A percentile compares a stretch with the other conserved stretches of the same genome.
phyloP scores from a whole-genome alignment of 2,113 vertebrate genomes.

The Platichthys flesus region DNA sequence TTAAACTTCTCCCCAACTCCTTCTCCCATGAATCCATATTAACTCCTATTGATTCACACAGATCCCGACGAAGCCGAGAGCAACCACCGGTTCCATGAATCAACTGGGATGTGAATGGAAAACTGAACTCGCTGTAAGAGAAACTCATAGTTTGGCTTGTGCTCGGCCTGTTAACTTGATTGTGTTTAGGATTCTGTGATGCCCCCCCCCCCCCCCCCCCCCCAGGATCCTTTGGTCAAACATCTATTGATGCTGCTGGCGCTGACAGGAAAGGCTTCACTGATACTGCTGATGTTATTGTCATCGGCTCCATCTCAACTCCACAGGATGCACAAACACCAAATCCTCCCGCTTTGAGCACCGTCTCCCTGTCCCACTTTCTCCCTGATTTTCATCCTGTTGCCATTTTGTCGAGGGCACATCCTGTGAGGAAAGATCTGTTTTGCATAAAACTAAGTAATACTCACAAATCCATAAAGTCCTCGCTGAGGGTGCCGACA shows the following conservation, averaged over 20 bases:
- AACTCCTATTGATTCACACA: constrained; percentile 35
- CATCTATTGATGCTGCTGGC: not conserved
- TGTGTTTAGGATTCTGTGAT: constrained; percentile 28
- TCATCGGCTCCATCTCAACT: constrained; percentile 45
- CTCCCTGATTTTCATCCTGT: constrained; percentile 6
- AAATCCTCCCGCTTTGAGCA: constrained; percentile 30
- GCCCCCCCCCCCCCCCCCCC: not conserved
- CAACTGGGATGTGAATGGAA: not conserved
- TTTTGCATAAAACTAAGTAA: constrained; percentile 65
- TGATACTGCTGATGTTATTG: constrained; percentile 39
- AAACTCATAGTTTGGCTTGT: constrained; percentile 21
- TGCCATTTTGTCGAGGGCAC: constrained; percentile 34
- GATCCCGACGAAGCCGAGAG: constrained; percentile 30
- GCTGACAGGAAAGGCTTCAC: not conserved
- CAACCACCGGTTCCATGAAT: constrained; percentile 53
- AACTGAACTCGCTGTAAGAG: too few relatives aligned
- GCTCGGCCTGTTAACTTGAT: constrained; percentile 28
- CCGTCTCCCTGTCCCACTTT: constrained; percentile 51
- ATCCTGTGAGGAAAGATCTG: constrained; percentile 31
- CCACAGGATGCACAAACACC: constrained; percentile 37
- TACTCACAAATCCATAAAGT: constrained; percentile 46
- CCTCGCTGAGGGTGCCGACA: constrained; percentile 33
- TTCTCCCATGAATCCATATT: constrained; percentile 38
- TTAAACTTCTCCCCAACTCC: constrained; percentile 31
- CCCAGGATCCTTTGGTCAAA: constrained; percentile 4